Evolutionary conservation across 2,797 vertebrate genomes (phyloP), one percentile per base, ranked within the genome.

Genomic region (Diceros bicornis): DNA sequence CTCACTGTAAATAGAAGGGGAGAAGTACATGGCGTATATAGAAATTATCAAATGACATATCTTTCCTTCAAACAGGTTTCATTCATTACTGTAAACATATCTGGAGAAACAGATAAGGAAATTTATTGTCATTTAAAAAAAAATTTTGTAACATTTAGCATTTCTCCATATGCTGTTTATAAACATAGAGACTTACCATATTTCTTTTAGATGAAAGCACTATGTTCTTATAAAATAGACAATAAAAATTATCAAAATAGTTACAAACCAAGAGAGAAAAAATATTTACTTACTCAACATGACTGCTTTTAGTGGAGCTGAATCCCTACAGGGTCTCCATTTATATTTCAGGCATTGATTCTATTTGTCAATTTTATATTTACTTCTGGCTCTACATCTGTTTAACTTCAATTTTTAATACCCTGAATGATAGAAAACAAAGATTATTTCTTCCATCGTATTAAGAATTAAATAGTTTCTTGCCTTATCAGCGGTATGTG

Each of bases 301-400:
- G 11, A 62, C 6, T 14, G 5, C 10, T 4, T 4, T 82, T 68
- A 55, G 11, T 52, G 32, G 2, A 89, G 6, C 72, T 62, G 91
- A 85, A 79, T 85, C 18, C 5, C 52, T n/a, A 27, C 25, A 82
- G 32, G 18, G 13, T 77, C 2, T 97, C 16, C 4, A 93, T 82
- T 74, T 74, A 75, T 68, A 74, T 55, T 57, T 79, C 92, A 52
- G 13, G 20, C 13, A 12, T 82, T 88, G 3, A 91, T 44, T 93
- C 29, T 75, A 59, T 82, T 59, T 93, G 10, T 88, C 17, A 55
- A 61, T 83, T 89, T 93, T 55, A 79, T 79, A 66, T 55, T 75
- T 37, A 74, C 2, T 85, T 95, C 37, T 91, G 9, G 0, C 5
- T 95, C 18, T 57, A 66, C 23, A 71, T 89, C 34, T 95, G 62